Percentiles rank a stretch among this genome's conserved stretches.
Evolutionary conservation across 2,888 invertebrate species (phyloP).

Genomic region (Sthenelais limicola): DNA sequence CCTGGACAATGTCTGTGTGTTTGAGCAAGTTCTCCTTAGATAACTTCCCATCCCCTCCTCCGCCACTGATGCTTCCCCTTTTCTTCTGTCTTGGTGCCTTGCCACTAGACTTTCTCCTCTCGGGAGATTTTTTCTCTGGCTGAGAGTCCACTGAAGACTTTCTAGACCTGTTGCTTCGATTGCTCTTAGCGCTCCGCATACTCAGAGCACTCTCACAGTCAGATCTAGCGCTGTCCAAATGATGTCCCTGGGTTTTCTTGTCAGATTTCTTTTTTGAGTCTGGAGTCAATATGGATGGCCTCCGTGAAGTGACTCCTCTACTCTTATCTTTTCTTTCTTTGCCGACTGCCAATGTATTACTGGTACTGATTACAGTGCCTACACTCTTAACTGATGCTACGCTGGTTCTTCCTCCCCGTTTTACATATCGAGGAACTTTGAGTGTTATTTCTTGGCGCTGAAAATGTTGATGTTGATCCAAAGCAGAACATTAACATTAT

Average conservation of each 20-base stretch:
- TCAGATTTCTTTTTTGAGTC: too few species aligned
- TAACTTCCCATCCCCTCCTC: too few species aligned
- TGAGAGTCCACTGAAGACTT: conserved; percentile 3
- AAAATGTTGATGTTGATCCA: background rate
- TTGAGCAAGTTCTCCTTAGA: background rate
- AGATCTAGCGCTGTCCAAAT: conserved; percentile 3
- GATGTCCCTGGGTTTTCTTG: too few species aligned
- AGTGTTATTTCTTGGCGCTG: background rate
- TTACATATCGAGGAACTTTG: conserved; percentile 3
- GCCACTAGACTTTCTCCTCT: background rate
- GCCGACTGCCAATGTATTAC: too few species aligned
- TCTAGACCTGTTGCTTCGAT: background rate
- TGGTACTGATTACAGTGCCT: background rate
- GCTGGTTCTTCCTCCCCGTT: background rate
- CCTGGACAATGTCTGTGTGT: conserved; percentile 5
- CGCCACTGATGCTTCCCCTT: background rate
- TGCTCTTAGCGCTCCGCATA: conserved; percentile 1
- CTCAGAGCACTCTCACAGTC: conserved; percentile 12
- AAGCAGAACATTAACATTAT: background rate
- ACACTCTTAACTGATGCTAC: background rate
- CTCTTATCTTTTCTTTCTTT: too few species aligned
- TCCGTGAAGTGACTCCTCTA: too few species aligned
- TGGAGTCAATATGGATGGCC: too few species aligned
- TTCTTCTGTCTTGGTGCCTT: background rate
- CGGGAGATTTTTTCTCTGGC: background rate